These are phyloP conservation scores for Calliscelio sp. DNA, from an alignment of 2,888 invertebrate genomes.

Conservation along the genomic window DNA sequence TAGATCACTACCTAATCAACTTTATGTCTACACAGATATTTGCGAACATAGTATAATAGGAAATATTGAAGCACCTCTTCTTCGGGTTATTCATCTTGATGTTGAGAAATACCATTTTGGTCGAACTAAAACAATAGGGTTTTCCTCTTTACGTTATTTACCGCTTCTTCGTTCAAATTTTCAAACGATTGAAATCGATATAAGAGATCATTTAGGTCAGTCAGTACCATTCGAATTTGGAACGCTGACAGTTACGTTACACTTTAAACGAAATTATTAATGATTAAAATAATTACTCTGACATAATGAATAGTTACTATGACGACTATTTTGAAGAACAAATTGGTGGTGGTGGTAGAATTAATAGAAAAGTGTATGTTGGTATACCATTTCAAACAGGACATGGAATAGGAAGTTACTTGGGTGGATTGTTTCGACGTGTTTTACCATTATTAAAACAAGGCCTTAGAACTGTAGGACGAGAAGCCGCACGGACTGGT, in stretches of 20 bases:
- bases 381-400: slow-evolving; percentile 16
- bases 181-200: slow-evolving; percentile 58
- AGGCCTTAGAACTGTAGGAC: slow-evolving; percentile 4
- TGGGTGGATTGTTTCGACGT: slow-evolving; percentile 25
- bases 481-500: slow-evolving; percentile 8
- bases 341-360: background rate
- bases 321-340: background rate
- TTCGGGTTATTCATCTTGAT: slow-evolving; percentile 33
- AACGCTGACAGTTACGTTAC: slow-evolving; percentile 31
- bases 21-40: slow-evolving; percentile 27
- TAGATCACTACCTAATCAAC: slow-evolving; percentile 1
- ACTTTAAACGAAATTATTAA: slow-evolving; percentile 26
- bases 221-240: slow-evolving; percentile 64
- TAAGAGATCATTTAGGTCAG: slow-evolving; percentile 59
- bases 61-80: slow-evolving; percentile 6
- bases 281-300: background rate
- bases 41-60: slow-evolving; percentile 15
- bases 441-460: slow-evolving; percentile 26
- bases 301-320: background rate
- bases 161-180: slow-evolving; percentile 18
- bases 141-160: background rate
- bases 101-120: slow-evolving; percentile 19
- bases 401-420: slow-evolving; percentile 24
- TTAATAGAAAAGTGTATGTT: slow-evolving; percentile 1
- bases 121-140: background rate